Conservation (phyloP, 2,113 vertebrate species). For the Gobius niger region DNA sequence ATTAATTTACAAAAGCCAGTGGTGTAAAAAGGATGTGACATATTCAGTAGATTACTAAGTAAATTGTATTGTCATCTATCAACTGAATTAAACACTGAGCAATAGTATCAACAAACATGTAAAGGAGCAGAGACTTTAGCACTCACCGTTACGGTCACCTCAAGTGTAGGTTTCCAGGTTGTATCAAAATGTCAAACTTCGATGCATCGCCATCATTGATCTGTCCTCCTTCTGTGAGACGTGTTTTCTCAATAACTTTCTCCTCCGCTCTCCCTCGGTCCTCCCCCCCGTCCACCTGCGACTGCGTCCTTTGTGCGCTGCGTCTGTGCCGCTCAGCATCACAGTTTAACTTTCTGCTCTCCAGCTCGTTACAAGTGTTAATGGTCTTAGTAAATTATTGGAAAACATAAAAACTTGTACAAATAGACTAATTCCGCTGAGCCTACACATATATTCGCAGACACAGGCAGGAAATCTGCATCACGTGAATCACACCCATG, state of each 20-base stretch:
- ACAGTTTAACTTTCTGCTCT: too few relatives aligned
- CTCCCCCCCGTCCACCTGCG: constrained; percentile 54
- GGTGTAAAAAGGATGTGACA: background rate
- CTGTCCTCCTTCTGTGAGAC: constrained; percentile 49
- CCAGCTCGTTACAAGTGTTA: too few relatives aligned
- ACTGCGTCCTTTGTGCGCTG: constrained; percentile 23
- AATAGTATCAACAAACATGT: too few relatives aligned
- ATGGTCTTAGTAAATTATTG: too few relatives aligned
- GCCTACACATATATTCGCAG: background rate
- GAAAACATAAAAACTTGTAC: too few relatives aligned
- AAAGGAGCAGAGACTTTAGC: background rate
- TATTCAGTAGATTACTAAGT: too few relatives aligned
- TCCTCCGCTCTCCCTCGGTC: constrained; percentile 50
- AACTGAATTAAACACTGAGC: too few relatives aligned
- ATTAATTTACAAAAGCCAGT: constrained; percentile 1
- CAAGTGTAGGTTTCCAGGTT: constrained; percentile 21
- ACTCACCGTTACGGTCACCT: constrained; percentile 57
- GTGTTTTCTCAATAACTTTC: constrained; percentile 56
- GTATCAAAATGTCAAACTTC: constrained; percentile 26
- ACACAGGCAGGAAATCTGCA: constrained; percentile 68
- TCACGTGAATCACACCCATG: constrained; percentile 65
- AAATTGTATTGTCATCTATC: too few relatives aligned
- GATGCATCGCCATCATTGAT: constrained; percentile 14
- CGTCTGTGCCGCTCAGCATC: constrained; percentile 35
- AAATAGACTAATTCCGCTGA: too few relatives aligned